Evolutionary conservation across 1,140 invertebrate genomes (phyloP), one percentile per base, ranked within the genome.

Genomic region (Danaus plexippus): DNA sequence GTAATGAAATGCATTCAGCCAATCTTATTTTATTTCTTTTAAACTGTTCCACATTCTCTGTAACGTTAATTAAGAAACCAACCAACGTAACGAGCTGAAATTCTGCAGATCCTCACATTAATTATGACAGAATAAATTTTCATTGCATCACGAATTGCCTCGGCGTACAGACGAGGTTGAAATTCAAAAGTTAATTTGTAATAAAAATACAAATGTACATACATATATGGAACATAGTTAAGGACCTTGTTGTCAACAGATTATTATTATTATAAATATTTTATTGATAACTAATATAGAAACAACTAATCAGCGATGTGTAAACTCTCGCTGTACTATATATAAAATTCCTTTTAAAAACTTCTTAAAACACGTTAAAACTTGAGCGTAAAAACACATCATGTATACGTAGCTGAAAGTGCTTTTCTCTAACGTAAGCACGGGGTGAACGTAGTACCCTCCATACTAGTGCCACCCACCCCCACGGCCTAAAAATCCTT

Each of bases 391-490:
- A 56, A 60, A 61, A 55, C 49, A 60, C 44, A 49, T 11, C 12
- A 44, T 55, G 56, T 56, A 50, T 57, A 64, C 43, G 59, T 57
- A 54, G 44, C 32, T 52, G 48, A 58, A 68, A 64, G 60, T 65
- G 61, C 58, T 63, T 56, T 54, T 61, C 61, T 61, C 61, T 64
- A 69, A 71, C 66, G 63, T 64, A 67, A 71, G 70, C 61, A 67
- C 68, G 67, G 22, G 56, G 66, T 63, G 61, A 65, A 59, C 65
- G 64, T 72, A 76, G 71, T 76, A 68, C 71, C 66, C 75, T 77
- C 67, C 68, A 68, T 74, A 77, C 69, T 74, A 79, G 71, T 73
- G 63, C 66, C 63, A 52, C 69, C 71, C 62, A 48, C 61, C 56
- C 53, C 61, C 67, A 64, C 64, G 59, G 48, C 22, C 22, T 32